Evolutionary conservation across 2,113 vertebrate species (phyloP), one percentile per base, ranked within the genome.

Genomic region (Phalacrocorax carbo): DNA sequence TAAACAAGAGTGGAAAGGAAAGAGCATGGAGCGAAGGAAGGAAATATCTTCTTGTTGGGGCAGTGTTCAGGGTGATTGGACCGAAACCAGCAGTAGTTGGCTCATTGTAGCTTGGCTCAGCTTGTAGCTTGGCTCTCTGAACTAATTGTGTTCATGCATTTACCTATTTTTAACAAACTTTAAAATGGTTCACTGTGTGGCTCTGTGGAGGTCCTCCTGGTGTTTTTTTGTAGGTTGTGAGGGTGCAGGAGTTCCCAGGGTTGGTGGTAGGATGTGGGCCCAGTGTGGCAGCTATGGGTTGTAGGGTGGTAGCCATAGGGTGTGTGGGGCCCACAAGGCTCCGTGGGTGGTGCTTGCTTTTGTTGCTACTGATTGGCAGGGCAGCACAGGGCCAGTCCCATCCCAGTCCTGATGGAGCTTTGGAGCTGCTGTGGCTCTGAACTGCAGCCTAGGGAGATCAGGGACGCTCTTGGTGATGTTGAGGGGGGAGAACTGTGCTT

Each of bases 101-200:
- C n/a, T 94, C 55, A 1, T 19, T 65, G 36, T 57, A 44, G 57
- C 69, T 93, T 88, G 69, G 60, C 60, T 73, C 25, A 49, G 65
- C 36, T 49, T 68, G 23, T 51, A 27, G 32, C 25, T 68, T 79
- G 38, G n/a, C 82, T 75, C 51, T 71, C 8, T 11, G 25, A 57
- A 80, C 44, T 68, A 58, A 54, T 36, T 61, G 46, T 54, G 15
- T 73, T 75, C 15, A 15, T 72, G 66, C 40, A 5, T 82, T 87
- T 95, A 79, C 70, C 49, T 90, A 9, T 82, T 96, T 91, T 76
- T 88, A 87, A 76, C 78, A 72, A 82, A 85, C 49, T 69, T 70
- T 18, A 27, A 88, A 81, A 42, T 26, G 72, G 22, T 42, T 90
- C 13, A 18, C 18, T 79, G n/a, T 0, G 0, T 75, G 75, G 30